Evolutionary conservation across 2,888 invertebrate genomes (phyloP).

Genomic region (Hypsopygia costalis): DNA sequence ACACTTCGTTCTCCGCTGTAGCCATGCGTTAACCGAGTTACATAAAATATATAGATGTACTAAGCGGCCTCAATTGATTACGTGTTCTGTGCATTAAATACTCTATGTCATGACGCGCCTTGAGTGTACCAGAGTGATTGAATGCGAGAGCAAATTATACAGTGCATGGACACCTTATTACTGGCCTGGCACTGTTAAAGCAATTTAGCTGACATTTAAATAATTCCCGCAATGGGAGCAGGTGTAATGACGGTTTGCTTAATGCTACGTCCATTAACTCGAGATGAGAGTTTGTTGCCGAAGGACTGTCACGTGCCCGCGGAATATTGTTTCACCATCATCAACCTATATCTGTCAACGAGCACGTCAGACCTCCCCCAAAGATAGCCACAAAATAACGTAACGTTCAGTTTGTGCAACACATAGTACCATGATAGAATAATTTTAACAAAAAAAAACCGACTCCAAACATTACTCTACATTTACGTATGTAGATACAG

Average conservation of each 20-base stretch:
- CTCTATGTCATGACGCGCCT: slow-evolving; percentile 34
- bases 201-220: slow-evolving; percentile 80
- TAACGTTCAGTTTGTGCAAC: too few relatives aligned
- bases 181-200: slow-evolving; percentile 70
- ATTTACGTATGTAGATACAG: too few relatives aligned
- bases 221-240: slow-evolving; percentile 65
- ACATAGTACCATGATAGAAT: too few relatives aligned
- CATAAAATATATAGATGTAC: too few relatives aligned
- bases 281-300: slow-evolving; percentile 16
- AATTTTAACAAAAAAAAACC: too few relatives aligned
- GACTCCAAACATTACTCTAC: too few relatives aligned
- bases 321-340: slow-evolving; percentile 10
- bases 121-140: slow-evolving; percentile 59
- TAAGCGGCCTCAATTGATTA: too few relatives aligned
- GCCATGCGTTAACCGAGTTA: too few relatives aligned
- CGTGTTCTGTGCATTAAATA: slow-evolving; percentile 16
- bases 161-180: slow-evolving; percentile 72
- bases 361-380: not conserved
- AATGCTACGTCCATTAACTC: slow-evolving; percentile 41
- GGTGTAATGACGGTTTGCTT: slow-evolving; percentile 54
- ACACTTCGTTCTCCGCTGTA: too few relatives aligned
- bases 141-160: slow-evolving; percentile 74
- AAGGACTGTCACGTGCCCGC: slow-evolving; percentile 31
- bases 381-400: too few relatives aligned
- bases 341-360: slow-evolving; percentile 1